phyloP scores from a whole-genome alignment of 2,888 invertebrate species.

The Pyrrhia umbra region DNA sequence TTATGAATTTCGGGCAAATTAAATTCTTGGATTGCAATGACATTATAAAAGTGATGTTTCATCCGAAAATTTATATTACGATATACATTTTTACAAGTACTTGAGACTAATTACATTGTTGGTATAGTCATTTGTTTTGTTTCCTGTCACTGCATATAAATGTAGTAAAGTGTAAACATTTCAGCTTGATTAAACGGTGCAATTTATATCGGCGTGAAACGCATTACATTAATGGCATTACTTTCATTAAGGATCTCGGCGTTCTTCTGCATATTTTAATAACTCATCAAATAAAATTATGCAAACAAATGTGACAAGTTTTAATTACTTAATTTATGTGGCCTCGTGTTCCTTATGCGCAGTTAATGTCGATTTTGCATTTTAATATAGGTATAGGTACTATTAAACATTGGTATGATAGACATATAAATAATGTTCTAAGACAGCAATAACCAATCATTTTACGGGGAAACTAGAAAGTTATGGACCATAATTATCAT shows the following conservation, averaged over 20 bases:
- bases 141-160: background rate
- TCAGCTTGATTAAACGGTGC: slow-evolving; percentile 40
- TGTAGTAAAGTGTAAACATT: slow-evolving; percentile 22
- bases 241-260: slow-evolving; percentile 14
- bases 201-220: slow-evolving; percentile 19
- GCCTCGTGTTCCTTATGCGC: background rate
- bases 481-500: too few relatives aligned
- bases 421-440: too few relatives aligned
- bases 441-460: too few relatives aligned
- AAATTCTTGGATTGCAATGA: slow-evolving; percentile 34
- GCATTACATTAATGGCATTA: slow-evolving; percentile 50
- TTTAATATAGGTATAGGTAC: too few relatives aligned
- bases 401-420: too few relatives aligned
- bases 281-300: slow-evolving; percentile 7
- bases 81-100: background rate
- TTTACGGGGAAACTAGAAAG: too few relatives aligned
- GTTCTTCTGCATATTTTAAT: slow-evolving; percentile 16
- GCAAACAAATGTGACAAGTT: background rate
- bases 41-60: slow-evolving; percentile 35
- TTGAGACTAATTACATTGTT: background rate
- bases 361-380: background rate
- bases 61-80: background rate
- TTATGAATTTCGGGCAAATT: slow-evolving; percentile 56
- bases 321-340: slow-evolving; percentile 14
- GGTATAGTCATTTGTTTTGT: background rate